Percentiles rank a stretch among this genome's conserved stretches.
These are phyloP conservation scores for Rynchops niger DNA, from an alignment of 2,113 vertebrate species.

Conservation along the genomic window DNA sequence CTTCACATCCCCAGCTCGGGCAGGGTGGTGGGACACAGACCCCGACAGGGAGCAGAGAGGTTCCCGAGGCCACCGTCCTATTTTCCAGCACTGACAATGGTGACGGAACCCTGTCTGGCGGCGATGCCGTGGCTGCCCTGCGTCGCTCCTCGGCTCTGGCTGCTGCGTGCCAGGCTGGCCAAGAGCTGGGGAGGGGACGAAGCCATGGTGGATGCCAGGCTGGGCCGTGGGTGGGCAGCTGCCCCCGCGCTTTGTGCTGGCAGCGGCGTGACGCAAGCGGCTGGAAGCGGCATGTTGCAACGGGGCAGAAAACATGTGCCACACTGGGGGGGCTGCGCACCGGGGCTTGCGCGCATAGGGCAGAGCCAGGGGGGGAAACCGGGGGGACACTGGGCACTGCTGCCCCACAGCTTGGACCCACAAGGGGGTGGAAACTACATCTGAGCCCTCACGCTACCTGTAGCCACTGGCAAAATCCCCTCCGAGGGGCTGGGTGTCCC, in stretches of 20 bases:
- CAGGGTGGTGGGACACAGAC: background rate
- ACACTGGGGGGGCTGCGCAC: background rate
- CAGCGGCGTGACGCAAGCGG: background rate
- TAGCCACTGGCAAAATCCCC: background rate
- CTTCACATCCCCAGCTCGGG: rapidly evolving
- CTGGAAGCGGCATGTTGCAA: background rate
- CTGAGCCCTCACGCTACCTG: rapidly evolving
- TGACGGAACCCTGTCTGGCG: rapidly evolving
- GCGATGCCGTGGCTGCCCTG: background rate
- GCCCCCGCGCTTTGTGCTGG: background rate
- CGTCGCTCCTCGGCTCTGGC: background rate
- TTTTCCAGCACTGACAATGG: rapidly evolving
- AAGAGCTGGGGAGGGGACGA: conserved; percentile 57
- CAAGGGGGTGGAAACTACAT: background rate
- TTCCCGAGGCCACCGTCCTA: rapidly evolving
- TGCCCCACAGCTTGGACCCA: background rate
- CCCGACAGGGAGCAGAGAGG: background rate
- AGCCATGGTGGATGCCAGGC: background rate
- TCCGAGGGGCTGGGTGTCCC: background rate
- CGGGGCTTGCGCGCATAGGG: background rate
- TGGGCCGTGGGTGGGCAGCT: background rate
- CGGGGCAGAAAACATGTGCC: background rate
- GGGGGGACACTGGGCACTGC: rapidly evolving
- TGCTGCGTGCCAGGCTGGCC: background rate
- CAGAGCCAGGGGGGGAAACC: background rate